phyloP scores from a whole-genome alignment of 2,888 invertebrate genomes.

The Teleogryllus oceanicus region DNA sequence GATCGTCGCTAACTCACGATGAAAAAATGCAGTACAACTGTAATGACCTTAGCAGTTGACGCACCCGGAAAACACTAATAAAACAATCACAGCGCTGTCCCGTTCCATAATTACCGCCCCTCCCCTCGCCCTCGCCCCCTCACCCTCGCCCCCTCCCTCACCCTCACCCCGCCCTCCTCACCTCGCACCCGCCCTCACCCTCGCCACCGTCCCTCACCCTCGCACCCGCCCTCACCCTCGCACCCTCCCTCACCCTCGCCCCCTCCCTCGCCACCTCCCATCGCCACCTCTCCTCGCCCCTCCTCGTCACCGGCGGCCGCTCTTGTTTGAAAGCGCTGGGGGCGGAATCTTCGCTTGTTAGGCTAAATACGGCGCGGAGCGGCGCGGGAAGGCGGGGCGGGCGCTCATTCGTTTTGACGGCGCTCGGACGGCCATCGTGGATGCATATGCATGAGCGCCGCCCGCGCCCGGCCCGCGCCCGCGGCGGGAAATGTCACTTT shows the following conservation, averaged over 20 bases:
- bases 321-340: not conserved
- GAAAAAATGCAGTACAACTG: too few relatives aligned
- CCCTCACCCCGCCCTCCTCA: too few relatives aligned
- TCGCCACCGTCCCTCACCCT: too few relatives aligned
- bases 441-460: conserved; percentile 2
- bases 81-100: too few relatives aligned
- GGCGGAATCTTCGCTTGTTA: conserved; percentile 5
- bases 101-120: too few relatives aligned
- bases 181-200: too few relatives aligned
- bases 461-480: not conserved
- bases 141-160: too few relatives aligned
- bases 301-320: not conserved
- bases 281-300: not conserved
- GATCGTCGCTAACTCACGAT: too few relatives aligned
- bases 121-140: too few relatives aligned
- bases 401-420: not conserved
- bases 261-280: not conserved
- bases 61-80: too few relatives aligned
- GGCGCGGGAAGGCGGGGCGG: not conserved
- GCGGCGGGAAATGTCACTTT: not conserved
- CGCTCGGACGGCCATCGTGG: not conserved
- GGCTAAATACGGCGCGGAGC: not conserved
- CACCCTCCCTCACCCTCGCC: not conserved
- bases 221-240: too few relatives aligned
- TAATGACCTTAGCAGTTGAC: too few relatives aligned